A percentile compares a stretch with the other conserved stretches of the same genome.
These are phyloP conservation scores for Platerodrilus igneus DNA, from an alignment of 2,888 invertebrate species.

Conservation along the genomic window DNA sequence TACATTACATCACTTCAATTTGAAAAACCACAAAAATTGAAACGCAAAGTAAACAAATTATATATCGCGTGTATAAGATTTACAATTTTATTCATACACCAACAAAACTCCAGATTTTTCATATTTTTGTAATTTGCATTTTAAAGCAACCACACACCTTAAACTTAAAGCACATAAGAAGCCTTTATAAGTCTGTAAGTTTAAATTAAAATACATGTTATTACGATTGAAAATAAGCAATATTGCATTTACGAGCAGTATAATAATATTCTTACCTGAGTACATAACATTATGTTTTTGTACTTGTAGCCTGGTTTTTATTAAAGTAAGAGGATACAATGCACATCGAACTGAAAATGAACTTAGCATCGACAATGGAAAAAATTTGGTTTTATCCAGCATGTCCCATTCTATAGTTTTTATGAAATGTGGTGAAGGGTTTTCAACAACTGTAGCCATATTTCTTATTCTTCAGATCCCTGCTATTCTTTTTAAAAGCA, in stretches of 20 bases:
- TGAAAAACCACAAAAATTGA: too few species aligned
- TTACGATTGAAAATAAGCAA: not conserved
- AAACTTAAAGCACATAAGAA: too few species aligned
- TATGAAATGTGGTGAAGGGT: slow-evolving; percentile 58
- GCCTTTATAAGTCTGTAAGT: too few species aligned
- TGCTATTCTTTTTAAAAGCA: too few species aligned
- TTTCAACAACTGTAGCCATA: slow-evolving; percentile 51
- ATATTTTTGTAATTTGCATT: too few species aligned
- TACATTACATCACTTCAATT: too few species aligned
- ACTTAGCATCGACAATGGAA: slow-evolving; percentile 86
- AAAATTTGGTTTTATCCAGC: slow-evolving; percentile 95
- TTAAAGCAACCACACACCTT: too few species aligned
- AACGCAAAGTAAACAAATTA: too few species aligned
- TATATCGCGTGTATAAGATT: too few species aligned
- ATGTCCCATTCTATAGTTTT: slow-evolving; percentile 95
- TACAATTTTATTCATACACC: too few species aligned
- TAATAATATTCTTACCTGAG: slow-evolving; percentile 53
- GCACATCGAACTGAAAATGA: slow-evolving; percentile 72
- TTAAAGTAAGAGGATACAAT: slow-evolving; percentile 87
- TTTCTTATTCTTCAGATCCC: too few species aligned
- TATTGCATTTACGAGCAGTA: not conserved
- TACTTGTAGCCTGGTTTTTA: slow-evolving; percentile 90
- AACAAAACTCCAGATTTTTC: too few species aligned
- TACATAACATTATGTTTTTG: slow-evolving; percentile 81
- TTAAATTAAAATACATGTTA: slow-evolving; percentile 1